A percentile compares a stretch with the other conserved stretches of the same genome.
Conservation (phyloP, 1,140 invertebrate genomes). For the Frieseomelitta varia region DNA sequence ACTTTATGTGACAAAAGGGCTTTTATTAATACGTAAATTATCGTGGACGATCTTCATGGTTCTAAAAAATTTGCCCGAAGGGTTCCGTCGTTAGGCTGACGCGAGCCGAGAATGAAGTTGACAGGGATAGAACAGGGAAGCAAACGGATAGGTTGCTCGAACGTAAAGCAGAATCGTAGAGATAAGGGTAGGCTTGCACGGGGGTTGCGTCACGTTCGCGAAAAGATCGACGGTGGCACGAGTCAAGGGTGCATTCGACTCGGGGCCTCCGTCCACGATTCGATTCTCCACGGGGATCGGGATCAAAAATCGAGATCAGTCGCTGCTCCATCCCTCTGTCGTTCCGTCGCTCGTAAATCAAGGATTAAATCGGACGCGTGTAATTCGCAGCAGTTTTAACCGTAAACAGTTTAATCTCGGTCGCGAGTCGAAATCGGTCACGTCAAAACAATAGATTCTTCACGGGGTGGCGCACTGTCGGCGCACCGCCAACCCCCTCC, state of each 20-base stretch:
- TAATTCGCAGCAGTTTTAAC: constrained; percentile 80
- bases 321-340: constrained; percentile 38
- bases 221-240: constrained; percentile 39
- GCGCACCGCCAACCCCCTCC: not conserved
- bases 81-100: not conserved
- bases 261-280: constrained; percentile 65
- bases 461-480: constrained; percentile 57
- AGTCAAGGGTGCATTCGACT: constrained; percentile 68
- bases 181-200: constrained; percentile 6
- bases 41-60: not conserved
- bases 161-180: constrained; percentile 16
- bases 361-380: constrained; percentile 77
- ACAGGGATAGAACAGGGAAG: not conserved
- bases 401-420: constrained; percentile 81
- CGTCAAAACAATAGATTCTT: constrained; percentile 81
- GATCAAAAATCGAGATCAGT: constrained; percentile 65
- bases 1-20: too few species aligned
- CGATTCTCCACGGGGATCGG: constrained; percentile 79
- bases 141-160: not conserved
- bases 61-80: not conserved
- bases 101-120: not conserved
- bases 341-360: constrained; percentile 76
- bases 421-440: constrained; percentile 68
- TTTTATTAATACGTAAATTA: too few species aligned
- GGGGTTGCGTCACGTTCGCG: not conserved